Evolutionary conservation across 2,797 vertebrate genomes (phyloP).

Genomic region (Mus spretus): DNA sequence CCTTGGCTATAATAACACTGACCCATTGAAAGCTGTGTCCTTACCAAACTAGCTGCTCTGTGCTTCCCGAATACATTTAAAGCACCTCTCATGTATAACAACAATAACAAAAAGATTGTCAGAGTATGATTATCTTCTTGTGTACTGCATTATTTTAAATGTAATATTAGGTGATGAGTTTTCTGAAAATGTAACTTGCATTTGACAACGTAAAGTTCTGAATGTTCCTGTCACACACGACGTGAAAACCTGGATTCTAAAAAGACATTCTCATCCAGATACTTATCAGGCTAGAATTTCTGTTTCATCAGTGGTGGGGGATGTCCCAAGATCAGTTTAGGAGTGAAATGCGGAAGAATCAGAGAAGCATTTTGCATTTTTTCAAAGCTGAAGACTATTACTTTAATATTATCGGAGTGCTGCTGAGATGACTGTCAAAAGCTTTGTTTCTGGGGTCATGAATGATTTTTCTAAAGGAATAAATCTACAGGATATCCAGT

Average conservation of each 20-base stretch:
- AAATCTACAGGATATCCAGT: not conserved
- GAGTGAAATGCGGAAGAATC: not conserved
- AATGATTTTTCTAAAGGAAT: conserved; percentile 34
- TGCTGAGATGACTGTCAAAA: not conserved
- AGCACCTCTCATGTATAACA: not conserved
- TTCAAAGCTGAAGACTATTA: not conserved
- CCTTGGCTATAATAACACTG: conserved; percentile 29
- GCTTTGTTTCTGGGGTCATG: not conserved
- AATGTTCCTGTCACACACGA: not conserved
- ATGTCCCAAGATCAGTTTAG: not conserved
- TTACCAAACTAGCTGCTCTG: not conserved
- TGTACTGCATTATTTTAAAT: not conserved
- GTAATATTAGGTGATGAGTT: not conserved
- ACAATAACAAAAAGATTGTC: not conserved
- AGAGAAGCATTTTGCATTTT: not conserved
- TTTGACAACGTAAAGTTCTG: conserved; percentile 1
- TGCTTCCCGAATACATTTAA: conserved; percentile 41
- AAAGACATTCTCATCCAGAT: not conserved
- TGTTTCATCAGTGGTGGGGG: not conserved
- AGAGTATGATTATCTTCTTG: not conserved
- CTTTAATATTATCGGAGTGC: not conserved
- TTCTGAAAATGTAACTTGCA: not conserved
- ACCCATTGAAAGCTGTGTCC: conserved; percentile 12
- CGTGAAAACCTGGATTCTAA: not conserved
- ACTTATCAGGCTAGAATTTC: not conserved